Evolutionary conservation across 2,888 invertebrate species (phyloP).

Genomic region (Plagiodera versicolora): DNA sequence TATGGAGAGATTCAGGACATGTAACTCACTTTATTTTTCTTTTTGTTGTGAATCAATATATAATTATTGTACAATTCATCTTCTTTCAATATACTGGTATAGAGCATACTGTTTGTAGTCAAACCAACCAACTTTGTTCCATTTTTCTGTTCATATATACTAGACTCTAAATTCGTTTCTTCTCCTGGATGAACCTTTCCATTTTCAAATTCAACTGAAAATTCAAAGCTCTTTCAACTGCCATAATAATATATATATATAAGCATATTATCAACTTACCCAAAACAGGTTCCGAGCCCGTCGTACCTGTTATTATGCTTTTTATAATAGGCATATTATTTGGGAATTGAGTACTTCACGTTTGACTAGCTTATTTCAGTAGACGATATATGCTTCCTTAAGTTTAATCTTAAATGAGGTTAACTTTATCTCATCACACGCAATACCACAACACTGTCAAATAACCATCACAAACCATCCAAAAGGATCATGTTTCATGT

Average conservation of each 20-base stretch:
- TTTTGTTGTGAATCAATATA: conserved; percentile 41
- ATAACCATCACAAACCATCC: no score
- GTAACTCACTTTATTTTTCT: conserved; percentile 44
- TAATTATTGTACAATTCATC: conserved; percentile 43
- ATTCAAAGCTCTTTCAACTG: no score
- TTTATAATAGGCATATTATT: conserved; percentile 27
- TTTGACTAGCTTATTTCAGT: no score
- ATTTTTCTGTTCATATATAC: conserved; percentile 33
- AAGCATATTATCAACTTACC: conserved; percentile 26
- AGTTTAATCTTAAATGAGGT: no score
- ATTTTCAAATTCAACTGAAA: conserved; percentile 46
- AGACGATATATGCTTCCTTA: no score
- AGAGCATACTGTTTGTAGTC: conserved; percentile 41
- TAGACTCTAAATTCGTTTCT: conserved; percentile 36
- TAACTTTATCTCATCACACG: no score
- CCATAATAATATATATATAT: no score
- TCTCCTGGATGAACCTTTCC: conserved; percentile 36
- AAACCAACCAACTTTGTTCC: conserved; percentile 36
- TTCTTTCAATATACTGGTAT: conserved; percentile 38
- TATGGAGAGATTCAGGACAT: no score
- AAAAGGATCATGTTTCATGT: no score
- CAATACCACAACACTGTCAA: no score
- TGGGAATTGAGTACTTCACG: no score
- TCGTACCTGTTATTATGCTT: conserved; percentile 19
- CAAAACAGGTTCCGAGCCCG: conserved; percentile 29